Evolutionary conservation across 2,888 invertebrate genomes (phyloP).

Genomic region (Anagyrus pseudococci): DNA sequence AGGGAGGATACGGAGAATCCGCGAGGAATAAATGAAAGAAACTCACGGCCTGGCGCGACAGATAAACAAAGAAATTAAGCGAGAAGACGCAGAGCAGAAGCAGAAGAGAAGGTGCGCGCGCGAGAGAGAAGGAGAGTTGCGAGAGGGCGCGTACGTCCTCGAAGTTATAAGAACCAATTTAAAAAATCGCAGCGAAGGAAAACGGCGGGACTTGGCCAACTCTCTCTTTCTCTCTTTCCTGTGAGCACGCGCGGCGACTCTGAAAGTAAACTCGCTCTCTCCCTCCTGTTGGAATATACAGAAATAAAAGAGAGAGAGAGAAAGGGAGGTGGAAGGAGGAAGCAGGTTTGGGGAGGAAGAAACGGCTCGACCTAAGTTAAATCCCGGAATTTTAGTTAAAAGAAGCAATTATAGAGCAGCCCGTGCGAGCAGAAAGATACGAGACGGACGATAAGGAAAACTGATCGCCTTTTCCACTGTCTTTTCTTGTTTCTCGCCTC

Average conservation of each 20-base stretch:
- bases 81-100: slow-evolving; percentile 39
- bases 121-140: slow-evolving; percentile 3
- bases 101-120: background rate
- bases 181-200: no score
- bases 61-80: slow-evolving; percentile 47
- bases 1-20: slow-evolving; percentile 34
- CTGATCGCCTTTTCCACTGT: slow-evolving; percentile 44
- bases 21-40: slow-evolving; percentile 39
- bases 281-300: slow-evolving; percentile 15
- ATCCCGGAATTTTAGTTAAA: slow-evolving; percentile 59
- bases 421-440: slow-evolving; percentile 50
- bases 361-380: slow-evolving; percentile 46
- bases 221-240: background rate
- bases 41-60: slow-evolving; percentile 36
- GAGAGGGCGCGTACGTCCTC: slow-evolving; percentile 46
- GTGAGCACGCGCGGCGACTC: background rate
- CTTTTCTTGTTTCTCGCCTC: slow-evolving; percentile 15
- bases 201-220: slow-evolving; percentile 7
- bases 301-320: slow-evolving; percentile 16
- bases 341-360: slow-evolving; percentile 8
- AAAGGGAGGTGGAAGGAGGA: slow-evolving; percentile 1
- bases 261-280: slow-evolving; percentile 24
- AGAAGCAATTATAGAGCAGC: slow-evolving; percentile 57
- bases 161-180: slow-evolving; percentile 61
- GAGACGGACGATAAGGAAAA: slow-evolving; percentile 53